Evolutionary conservation across 2,113 vertebrate species (phyloP).

Genomic region (Apodemus sylvaticus): DNA sequence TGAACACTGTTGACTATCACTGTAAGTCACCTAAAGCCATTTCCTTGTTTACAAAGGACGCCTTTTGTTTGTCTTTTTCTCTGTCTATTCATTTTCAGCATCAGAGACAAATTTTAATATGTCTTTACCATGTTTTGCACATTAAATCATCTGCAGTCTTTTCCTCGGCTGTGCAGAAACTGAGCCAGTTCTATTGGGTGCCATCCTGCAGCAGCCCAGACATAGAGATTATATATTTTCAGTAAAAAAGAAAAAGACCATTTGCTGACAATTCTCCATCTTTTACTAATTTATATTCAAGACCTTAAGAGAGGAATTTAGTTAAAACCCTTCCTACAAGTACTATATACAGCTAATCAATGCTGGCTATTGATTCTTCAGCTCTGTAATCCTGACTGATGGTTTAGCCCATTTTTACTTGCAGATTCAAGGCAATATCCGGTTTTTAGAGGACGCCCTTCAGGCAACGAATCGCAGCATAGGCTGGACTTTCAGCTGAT

Average conservation of each 20-base stretch:
- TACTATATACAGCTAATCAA: slow-evolving; percentile 90
- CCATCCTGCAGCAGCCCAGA: slow-evolving; percentile 73
- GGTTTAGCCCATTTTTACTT: slow-evolving; percentile 87
- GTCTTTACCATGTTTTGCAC: slow-evolving; percentile 28
- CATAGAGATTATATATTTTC: slow-evolving; percentile 39
- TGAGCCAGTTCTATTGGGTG: not conserved
- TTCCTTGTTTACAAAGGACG: not conserved
- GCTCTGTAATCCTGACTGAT: slow-evolving; percentile 90
- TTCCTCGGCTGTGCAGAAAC: slow-evolving; percentile 72
- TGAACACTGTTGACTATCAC: slow-evolving; percentile 93
- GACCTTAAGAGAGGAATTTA: slow-evolving; percentile 88
- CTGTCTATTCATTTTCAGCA: slow-evolving; percentile 4
- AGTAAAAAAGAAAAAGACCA: slow-evolving; percentile 69
- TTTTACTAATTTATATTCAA: slow-evolving; percentile 89
- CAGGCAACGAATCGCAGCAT: slow-evolving; percentile 98
- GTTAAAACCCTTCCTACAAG: slow-evolving; percentile 89
- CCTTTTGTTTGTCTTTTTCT: slow-evolving; percentile 8
- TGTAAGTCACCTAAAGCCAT: slow-evolving; percentile 88
- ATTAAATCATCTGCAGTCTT: slow-evolving; percentile 65
- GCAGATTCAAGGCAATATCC: slow-evolving; percentile 98
- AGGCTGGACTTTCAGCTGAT: slow-evolving; percentile 99
- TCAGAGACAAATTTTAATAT: not conserved
- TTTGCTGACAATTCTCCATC: slow-evolving; percentile 84
- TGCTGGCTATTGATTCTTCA: slow-evolving; percentile 87
- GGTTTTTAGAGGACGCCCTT: slow-evolving; percentile 98